These are phyloP conservation scores for Sebastes variabilis DNA, from an alignment of 2,797 vertebrate genomes.

Conservation along the genomic window DNA sequence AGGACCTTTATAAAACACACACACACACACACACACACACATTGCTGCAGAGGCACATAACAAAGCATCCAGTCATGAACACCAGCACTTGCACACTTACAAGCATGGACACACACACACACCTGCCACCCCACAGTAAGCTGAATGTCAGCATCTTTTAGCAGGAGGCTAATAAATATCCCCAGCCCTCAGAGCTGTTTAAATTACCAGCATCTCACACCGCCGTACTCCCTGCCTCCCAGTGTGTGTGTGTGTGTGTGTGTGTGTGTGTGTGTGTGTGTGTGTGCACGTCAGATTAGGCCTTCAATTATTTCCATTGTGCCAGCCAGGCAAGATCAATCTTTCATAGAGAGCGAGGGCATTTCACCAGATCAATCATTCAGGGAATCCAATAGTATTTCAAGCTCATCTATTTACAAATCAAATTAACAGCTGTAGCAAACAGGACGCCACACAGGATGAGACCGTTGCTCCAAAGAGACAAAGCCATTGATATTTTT, in stretches of 20 bases:
- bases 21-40: neutral
- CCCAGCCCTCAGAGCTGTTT: conserved; percentile 34
- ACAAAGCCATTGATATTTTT: conserved; percentile 37
- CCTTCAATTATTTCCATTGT: conserved; percentile 47
- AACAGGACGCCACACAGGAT: conserved; percentile 35
- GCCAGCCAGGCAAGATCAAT: conserved; percentile 34
- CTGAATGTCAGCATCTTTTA: conserved; percentile 63
- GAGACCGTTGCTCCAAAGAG: conserved; percentile 9
- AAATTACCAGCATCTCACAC: conserved; percentile 36
- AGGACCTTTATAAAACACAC: neutral
- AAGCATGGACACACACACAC: conserved; percentile 26
- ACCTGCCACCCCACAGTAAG: conserved; percentile 40
- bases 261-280: conserved; percentile 3
- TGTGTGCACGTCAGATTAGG: neutral
- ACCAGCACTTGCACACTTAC: neutral
- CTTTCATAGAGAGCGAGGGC: conserved; percentile 27
- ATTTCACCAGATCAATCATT: conserved; percentile 50
- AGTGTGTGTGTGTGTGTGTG: conserved; percentile 3
- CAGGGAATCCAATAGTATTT: conserved; percentile 38
- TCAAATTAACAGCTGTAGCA: conserved; percentile 35
- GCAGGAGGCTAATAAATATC: conserved; percentile 59
- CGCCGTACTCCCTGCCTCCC: neutral
- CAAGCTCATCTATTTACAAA: conserved; percentile 53
- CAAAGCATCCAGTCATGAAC: neutral
- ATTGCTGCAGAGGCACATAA: neutral